Conservation (phyloP, 2,888 invertebrate species). For the Tanytarsus gracilentus region DNA sequence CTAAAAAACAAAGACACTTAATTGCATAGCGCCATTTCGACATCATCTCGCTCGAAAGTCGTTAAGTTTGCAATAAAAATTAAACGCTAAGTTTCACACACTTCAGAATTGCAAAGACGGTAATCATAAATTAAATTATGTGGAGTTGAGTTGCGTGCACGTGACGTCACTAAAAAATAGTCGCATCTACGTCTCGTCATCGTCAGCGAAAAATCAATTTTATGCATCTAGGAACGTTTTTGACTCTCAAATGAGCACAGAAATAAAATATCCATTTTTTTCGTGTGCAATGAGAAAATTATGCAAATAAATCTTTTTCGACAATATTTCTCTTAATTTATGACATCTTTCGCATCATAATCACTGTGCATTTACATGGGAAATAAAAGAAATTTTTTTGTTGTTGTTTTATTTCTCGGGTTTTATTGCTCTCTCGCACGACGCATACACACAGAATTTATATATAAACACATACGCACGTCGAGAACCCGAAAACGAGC, state of each 20-base stretch:
- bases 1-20: no score
- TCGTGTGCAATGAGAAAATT: constrained; percentile 4
- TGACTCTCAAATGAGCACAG: neutral
- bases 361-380: neutral
- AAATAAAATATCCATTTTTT: neutral
- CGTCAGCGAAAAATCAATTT: neutral
- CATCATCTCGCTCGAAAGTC: no score
- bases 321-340: constrained; percentile 4
- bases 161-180: no score
- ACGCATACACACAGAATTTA: no score
- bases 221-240: neutral
- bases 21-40: no score
- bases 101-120: no score
- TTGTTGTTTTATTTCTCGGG: neutral
- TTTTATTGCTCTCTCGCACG: no score
- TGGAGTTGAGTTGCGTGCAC: no score
- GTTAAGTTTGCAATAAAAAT: no score
- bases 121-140: no score
- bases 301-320: neutral
- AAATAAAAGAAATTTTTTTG: neutral
- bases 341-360: neutral
- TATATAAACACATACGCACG: neutral
- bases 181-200: no score
- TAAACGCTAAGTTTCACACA: no score
- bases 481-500: constrained; percentile 12